Evolutionary conservation across 2,113 vertebrate genomes (phyloP).

Genomic region (Garra rufa): DNA sequence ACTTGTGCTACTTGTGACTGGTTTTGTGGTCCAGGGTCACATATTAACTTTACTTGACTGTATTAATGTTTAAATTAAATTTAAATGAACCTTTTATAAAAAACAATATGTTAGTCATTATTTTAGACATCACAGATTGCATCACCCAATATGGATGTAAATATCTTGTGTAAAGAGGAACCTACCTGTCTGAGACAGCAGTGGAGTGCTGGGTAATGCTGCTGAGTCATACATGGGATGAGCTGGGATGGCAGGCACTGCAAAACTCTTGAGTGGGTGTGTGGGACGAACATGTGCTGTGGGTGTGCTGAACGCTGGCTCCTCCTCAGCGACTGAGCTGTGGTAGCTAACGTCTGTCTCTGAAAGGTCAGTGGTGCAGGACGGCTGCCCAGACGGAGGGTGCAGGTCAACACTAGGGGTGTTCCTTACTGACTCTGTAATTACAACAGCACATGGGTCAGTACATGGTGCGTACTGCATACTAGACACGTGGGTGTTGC

Average conservation of each 20-base stretch:
- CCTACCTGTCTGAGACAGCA: constrained; percentile 91
- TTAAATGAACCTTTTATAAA: too few relatives aligned
- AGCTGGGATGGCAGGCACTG: constrained; percentile 84
- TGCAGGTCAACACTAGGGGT: constrained; percentile 92
- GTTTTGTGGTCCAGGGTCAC: too few relatives aligned
- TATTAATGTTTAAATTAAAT: too few relatives aligned
- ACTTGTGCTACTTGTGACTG: too few relatives aligned
- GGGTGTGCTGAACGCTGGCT: constrained; percentile 83
- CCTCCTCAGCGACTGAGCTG: constrained; percentile 87
- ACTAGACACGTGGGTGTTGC: background rate
- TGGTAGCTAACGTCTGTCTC: constrained; percentile 89
- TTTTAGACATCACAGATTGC: background rate
- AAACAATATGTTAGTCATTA: too few relatives aligned
- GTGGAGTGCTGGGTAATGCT: constrained; percentile 87
- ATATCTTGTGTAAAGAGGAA: background rate
- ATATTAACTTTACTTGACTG: too few relatives aligned
- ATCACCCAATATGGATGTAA: background rate
- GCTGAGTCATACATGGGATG: constrained; percentile 81
- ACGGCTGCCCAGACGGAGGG: constrained; percentile 82
- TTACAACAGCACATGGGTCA: constrained; percentile 37
- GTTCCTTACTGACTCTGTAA: constrained; percentile 90
- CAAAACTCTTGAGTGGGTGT: constrained; percentile 96
- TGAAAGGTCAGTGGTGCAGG: constrained; percentile 83
- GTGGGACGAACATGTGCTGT: constrained; percentile 89
- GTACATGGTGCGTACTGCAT: background rate